These are phyloP conservation scores for Oxystoma pomonae DNA, from an alignment of 2,888 invertebrate genomes.

Conservation along the genomic window DNA sequence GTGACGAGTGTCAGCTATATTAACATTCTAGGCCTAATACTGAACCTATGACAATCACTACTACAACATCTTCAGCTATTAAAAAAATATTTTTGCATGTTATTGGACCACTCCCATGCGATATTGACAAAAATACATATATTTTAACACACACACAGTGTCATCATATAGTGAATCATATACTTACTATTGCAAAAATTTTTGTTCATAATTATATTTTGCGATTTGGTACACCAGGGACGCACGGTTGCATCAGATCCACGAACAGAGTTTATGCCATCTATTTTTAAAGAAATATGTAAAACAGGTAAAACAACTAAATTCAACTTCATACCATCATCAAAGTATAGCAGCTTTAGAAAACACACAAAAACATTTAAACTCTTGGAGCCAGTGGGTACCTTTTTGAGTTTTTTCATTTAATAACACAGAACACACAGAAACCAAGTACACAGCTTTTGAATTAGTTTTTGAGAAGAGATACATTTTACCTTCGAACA, in stretches of 20 bases:
- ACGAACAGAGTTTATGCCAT: not conserved
- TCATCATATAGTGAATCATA: too few species aligned
- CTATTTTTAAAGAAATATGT: not conserved
- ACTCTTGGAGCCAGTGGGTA: not conserved
- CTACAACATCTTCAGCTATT: not conserved
- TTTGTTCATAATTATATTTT: not conserved
- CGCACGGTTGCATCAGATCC: not conserved
- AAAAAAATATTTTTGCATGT: slow-evolving; percentile 18
- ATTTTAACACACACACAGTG: not conserved
- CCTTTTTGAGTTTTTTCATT: not conserved
- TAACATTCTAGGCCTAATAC: slow-evolving; percentile 6
- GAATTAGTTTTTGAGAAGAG: too few species aligned
- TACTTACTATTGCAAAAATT: not conserved
- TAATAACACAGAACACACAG: too few species aligned
- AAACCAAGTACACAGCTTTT: too few species aligned
- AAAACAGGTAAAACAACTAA: too few species aligned
- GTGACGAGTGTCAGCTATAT: slow-evolving; percentile 22
- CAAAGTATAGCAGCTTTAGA: too few species aligned
- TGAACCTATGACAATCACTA: slow-evolving; percentile 6
- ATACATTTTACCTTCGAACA: too few species aligned
- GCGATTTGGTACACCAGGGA: not conserved
- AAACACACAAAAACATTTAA: too few species aligned
- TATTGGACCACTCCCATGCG: slow-evolving; percentile 19
- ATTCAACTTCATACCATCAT: too few species aligned
- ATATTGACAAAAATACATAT: slow-evolving; percentile 8